A percentile compares a stretch with the other conserved stretches of the same genome.
These are phyloP conservation scores for Atherinomorus stipes DNA, from an alignment of 2,113 vertebrate genomes.

Conservation along the genomic window DNA sequence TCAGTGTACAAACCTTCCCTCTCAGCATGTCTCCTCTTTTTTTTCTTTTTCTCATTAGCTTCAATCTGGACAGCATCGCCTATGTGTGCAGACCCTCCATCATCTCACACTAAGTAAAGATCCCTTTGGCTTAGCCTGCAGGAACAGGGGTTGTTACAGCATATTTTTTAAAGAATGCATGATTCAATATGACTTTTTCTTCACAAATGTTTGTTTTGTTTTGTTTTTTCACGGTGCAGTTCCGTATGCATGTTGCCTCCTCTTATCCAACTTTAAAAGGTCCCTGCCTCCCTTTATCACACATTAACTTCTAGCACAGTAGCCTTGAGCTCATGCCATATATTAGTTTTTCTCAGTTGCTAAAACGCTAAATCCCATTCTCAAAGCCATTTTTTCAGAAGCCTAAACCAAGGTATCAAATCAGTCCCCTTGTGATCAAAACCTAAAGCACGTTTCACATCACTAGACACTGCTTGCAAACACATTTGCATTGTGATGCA, in stretches of 20 bases:
- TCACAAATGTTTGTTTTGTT: conserved; percentile 11
- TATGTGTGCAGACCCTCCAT: conserved; percentile 33
- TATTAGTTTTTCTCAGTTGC: too few species aligned
- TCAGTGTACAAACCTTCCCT: conserved; percentile 4
- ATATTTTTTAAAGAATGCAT: not conserved
- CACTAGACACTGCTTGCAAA: too few species aligned
- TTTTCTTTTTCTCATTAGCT: conserved; percentile 23
- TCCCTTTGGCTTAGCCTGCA: conserved; percentile 37
- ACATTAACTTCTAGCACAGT: conserved; percentile 26
- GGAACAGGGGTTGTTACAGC: conserved; percentile 8
- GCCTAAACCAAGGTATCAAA: too few species aligned
- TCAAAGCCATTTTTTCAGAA: too few species aligned
- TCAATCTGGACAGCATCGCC: conserved; percentile 32
- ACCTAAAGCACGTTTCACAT: too few species aligned
- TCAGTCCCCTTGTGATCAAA: too few species aligned
- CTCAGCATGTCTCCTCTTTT: not conserved
- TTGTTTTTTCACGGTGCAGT: conserved; percentile 4
- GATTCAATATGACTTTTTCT: not conserved
- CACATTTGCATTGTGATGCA: too few species aligned
- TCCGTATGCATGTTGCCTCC: not conserved
- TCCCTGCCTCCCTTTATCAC: not conserved
- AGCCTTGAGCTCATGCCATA: conserved; percentile 29
- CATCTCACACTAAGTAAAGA: conserved; percentile 47
- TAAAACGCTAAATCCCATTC: too few species aligned
- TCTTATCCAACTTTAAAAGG: conserved; percentile 2